phyloP scores from a whole-genome alignment of 2,113 vertebrate species.

The Thryonomys swinderianus region DNA sequence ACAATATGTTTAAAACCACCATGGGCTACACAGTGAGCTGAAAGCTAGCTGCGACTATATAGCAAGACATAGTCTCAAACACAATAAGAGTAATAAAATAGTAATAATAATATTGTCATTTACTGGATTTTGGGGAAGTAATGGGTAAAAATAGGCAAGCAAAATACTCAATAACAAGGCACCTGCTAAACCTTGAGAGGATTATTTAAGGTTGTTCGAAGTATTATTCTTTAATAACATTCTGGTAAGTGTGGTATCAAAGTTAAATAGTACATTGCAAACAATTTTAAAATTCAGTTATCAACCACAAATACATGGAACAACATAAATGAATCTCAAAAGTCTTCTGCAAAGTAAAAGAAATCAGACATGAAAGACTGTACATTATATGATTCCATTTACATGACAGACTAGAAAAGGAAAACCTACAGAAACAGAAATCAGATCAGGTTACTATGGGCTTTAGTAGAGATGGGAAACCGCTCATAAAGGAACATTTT shows the following conservation, averaged over 20 bases:
- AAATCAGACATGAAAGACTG: conserved; percentile 24
- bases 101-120: conserved; percentile 36
- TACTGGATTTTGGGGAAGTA: neutral
- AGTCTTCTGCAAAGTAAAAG: conserved; percentile 49
- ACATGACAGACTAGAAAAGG: conserved; percentile 47
- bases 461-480: neutral
- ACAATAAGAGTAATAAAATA: neutral
- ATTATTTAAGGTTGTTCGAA: conserved; percentile 33
- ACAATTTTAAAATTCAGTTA: conserved; percentile 58
- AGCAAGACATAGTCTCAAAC: neutral
- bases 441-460: neutral
- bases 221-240: conserved; percentile 39
- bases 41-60: neutral
- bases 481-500: conserved; percentile 42
- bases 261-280: conserved; percentile 38
- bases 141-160: conserved; percentile 24
- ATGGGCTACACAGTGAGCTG: neutral
- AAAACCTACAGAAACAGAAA: conserved; percentile 16
- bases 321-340: conserved; percentile 30
- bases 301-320: conserved; percentile 28
- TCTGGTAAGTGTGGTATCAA: neutral
- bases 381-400: neutral
- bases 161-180: conserved; percentile 52
- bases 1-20: no score
- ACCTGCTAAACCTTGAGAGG: conserved; percentile 37